Evolutionary conservation across 1,140 invertebrate species (phyloP).

Genomic region (Ceratina japonica): DNA sequence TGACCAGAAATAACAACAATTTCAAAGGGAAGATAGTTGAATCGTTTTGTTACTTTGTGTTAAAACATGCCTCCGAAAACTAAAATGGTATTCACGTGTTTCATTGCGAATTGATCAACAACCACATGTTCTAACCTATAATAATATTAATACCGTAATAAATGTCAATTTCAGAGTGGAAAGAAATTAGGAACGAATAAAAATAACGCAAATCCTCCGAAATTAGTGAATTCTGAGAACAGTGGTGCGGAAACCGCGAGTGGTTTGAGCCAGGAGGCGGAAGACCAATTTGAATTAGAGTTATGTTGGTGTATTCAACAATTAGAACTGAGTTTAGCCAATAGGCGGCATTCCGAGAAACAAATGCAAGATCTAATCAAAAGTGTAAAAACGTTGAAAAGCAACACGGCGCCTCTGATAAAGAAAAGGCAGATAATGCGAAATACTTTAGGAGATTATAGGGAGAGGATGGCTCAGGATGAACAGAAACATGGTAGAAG

Average conservation of each 20-base stretch:
- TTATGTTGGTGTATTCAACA: slow-evolving; percentile 89
- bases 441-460: slow-evolving; percentile 86
- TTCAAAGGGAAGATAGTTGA: not conserved
- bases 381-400: slow-evolving; percentile 84
- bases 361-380: slow-evolving; percentile 83
- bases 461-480: slow-evolving; percentile 86
- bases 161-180: slow-evolving; percentile 26
- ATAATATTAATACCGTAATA: not conserved
- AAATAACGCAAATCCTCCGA: not conserved
- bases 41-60: not conserved
- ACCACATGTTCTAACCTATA: not conserved
- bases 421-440: slow-evolving; percentile 88
- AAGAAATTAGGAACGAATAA: slow-evolving; percentile 1
- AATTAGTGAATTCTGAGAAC: too few relatives aligned
- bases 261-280: slow-evolving; percentile 76
- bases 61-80: slow-evolving; percentile 46
- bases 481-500: slow-evolving; percentile 83
- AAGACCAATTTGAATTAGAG: slow-evolving; percentile 86
- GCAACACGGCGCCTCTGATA: slow-evolving; percentile 83
- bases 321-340: slow-evolving; percentile 81
- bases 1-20: not conserved
- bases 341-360: slow-evolving; percentile 83
- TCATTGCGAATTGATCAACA: not conserved
- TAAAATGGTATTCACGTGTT: slow-evolving; percentile 27
- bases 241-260: slow-evolving; percentile 52